Evolutionary conservation across 2,888 invertebrate genomes (phyloP), one percentile per base, ranked within the genome.

Genomic region (Imbricaverruca yamaguchii): DNA sequence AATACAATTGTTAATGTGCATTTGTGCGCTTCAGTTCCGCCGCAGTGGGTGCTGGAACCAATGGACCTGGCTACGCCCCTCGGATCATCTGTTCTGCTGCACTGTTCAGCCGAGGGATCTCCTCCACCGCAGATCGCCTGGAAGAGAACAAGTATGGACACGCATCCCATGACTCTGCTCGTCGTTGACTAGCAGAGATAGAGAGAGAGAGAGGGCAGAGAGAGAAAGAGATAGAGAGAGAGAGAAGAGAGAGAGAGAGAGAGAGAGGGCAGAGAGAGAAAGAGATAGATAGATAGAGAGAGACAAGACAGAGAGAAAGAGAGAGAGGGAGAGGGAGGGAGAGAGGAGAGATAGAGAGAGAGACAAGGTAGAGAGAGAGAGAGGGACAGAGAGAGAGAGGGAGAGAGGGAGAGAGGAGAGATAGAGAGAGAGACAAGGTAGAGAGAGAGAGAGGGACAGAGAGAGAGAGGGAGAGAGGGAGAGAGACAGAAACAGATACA

Each of bases 121-220:
- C 88, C 88, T 0, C 84, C 84, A 18, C 88, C 88, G 1, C 82
- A 81, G 21, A 85, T 87, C 55, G 84, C 85, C 12, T 88, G 88
- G 88, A 87, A 93, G 87, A 93, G 93, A 88, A 91, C 69, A 69
- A 53, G 69, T 69, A 15, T 21, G 63, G 10, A 59, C 59, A 59
- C 15, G 59, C 59, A 11, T 4, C 59, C 1, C 59, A 11, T 59
- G 6, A 59, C 59, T 15, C 6, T 13, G 12, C 6, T 59, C 59
- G 59, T 59, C 59, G 12, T 11, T 15, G n/a, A 21, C 21, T 63
- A 9, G n/a, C n/a, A 63, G n/a, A n/a, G 63, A 63, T 21, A 21
- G 21, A 63, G 7, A 9, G 63, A n/a, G 91, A 87, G 93, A 93
- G 93, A 87, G 82, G 83, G 80, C 25, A 63, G 61, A 23, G 57